Evolutionary conservation across 2,797 vertebrate species (phyloP).

Genomic region (Pelobates cultripes): DNA sequence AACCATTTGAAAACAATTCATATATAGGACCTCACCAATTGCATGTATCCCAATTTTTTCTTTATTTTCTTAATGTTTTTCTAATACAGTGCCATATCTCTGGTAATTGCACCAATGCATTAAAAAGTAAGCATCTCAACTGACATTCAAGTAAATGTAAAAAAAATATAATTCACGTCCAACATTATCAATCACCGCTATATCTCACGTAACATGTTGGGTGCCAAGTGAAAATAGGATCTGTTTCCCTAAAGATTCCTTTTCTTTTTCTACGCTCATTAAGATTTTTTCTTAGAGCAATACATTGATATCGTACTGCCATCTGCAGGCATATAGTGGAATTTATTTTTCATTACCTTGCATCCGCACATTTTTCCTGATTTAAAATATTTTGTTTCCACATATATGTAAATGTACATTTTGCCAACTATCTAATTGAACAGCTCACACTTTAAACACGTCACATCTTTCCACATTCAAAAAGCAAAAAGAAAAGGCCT

Average conservation of each 20-base stretch:
- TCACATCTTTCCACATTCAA: too few relatives aligned
- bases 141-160: constrained; percentile 57
- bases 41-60: too few relatives aligned
- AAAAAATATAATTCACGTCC: constrained; percentile 60
- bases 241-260: constrained; percentile 66
- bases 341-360: background rate
- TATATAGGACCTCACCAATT: too few relatives aligned
- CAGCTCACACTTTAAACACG: too few relatives aligned
- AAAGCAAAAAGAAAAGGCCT: too few relatives aligned
- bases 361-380: too few relatives aligned
- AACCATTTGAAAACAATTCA: too few relatives aligned
- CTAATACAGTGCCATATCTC: constrained; percentile 10
- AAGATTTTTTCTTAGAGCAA: constrained; percentile 45
- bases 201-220: constrained; percentile 62
- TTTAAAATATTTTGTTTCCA: too few relatives aligned
- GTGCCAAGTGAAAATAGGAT: constrained; percentile 66
- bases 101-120: constrained; percentile 40
- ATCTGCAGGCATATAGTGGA: constrained; percentile 55
- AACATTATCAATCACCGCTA: constrained; percentile 63
- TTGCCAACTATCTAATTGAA: too few relatives aligned
- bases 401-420: too few relatives aligned
- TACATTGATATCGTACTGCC: constrained; percentile 53
- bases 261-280: constrained; percentile 59
- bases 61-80: too few relatives aligned
- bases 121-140: constrained; percentile 32